Conservation (phyloP, 2,797 vertebrate genomes). For the Takifugu rubripes region DNA sequence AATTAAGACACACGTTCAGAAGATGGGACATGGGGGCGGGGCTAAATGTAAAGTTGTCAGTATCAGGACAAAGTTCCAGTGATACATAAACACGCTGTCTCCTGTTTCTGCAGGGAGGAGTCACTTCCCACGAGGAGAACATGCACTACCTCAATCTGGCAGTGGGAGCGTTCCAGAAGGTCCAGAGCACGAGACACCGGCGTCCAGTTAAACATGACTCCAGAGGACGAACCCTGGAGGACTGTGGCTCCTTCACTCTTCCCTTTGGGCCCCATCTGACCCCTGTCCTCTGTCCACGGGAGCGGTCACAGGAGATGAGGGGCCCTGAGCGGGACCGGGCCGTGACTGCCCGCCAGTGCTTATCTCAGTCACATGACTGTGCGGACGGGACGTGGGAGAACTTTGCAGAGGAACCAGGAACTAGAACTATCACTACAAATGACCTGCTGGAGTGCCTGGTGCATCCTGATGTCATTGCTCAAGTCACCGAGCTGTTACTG, state of each 20-base stretch:
- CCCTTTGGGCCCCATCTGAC: constrained; percentile 82
- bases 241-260: constrained; percentile 14
- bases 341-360: too few species aligned
- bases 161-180: constrained; percentile 61
- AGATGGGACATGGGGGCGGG: neutral
- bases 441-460: constrained; percentile 89
- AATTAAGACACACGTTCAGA: too few species aligned
- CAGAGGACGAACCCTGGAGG: constrained; percentile 30
- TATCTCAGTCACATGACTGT: neutral
- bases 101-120: constrained; percentile 71
- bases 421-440: constrained; percentile 78
- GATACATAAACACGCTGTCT: too few species aligned
- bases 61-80: too few species aligned
- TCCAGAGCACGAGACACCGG: neutral
- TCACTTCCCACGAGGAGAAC: constrained; percentile 83
- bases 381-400: constrained; percentile 9
- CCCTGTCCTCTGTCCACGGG: constrained; percentile 66
- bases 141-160: constrained; percentile 86
- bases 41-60: too few species aligned
- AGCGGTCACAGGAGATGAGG: neutral
- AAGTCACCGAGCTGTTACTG: constrained; percentile 82
- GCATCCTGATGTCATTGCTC: constrained; percentile 82
- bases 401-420: constrained; percentile 11
- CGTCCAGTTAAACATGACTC: constrained; percentile 56
- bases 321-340: neutral